Evolutionary conservation across 2,888 invertebrate species (phyloP).

Genomic region (Ariolimax columbianus): DNA sequence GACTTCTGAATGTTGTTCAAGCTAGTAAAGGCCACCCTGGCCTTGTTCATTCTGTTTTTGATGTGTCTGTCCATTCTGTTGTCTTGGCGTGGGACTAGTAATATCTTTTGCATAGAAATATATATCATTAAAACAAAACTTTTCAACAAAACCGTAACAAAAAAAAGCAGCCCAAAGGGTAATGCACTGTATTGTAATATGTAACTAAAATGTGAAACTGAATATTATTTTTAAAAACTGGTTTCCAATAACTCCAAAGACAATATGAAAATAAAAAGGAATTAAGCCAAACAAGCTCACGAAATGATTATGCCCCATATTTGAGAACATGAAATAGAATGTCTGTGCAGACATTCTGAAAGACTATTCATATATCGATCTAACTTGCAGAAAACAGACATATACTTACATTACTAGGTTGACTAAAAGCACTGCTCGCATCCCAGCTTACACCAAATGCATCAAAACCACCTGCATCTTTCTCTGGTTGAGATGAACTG

Average conservation of each 20-base stretch:
- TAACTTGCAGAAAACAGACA: not conserved
- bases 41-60: no score
- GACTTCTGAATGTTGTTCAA: no score
- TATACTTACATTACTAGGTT: conserved; percentile 51
- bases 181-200: not conserved
- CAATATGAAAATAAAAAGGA: not conserved
- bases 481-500: not conserved
- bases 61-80: no score
- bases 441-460: conserved; percentile 83
- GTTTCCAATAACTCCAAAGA: not conserved
- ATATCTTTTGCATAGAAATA: no score
- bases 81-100: no score
- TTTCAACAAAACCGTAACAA: not conserved
- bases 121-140: not conserved
- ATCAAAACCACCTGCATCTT: conserved; percentile 64
- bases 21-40: no score
- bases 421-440: conserved; percentile 25
- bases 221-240: not conserved
- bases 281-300: not conserved
- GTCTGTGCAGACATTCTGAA: not conserved
- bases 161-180: not conserved
- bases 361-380: not conserved
- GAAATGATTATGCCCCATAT: not conserved
- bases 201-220: not conserved
- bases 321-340: not conserved